Evolutionary conservation across 2,888 invertebrate genomes (phyloP).

Genomic region (Synanthedon vespiformis): DNA sequence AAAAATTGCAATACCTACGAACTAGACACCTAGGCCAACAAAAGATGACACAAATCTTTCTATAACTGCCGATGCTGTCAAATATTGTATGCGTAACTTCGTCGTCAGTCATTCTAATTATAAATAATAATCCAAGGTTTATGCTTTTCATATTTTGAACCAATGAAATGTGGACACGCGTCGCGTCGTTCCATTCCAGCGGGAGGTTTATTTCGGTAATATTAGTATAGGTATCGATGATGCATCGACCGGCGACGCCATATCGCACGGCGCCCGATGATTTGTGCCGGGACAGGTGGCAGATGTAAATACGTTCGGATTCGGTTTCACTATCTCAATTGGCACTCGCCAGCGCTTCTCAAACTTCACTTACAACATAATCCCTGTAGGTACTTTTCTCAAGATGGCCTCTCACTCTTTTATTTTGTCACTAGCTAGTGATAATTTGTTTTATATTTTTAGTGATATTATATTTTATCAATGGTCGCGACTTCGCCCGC

Average conservation of each 20-base stretch:
- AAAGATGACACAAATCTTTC: no score
- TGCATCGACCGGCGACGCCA: conserved; percentile 24
- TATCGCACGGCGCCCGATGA: conserved; percentile 28
- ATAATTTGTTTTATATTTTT: no score
- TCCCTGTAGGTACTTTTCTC: not conserved
- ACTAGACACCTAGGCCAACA: no score
- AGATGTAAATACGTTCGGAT: conserved; percentile 49
- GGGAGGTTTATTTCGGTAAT: not conserved
- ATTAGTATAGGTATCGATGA: conserved; percentile 26
- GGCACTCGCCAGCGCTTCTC: conserved; percentile 46
- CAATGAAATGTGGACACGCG: not conserved
- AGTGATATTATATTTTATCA: no score
- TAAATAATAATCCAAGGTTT: no score
- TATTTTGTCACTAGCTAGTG: no score
- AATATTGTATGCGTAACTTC: no score
- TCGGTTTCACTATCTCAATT: conserved; percentile 58
- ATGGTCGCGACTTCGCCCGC: no score
- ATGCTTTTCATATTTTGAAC: not conserved
- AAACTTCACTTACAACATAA: conserved; percentile 32
- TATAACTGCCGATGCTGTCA: no score
- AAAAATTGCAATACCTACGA: no score
- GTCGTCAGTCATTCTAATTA: no score
- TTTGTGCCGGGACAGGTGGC: conserved; percentile 54
- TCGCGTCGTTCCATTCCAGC: not conserved
- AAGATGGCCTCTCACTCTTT: no score